Base-by-base conservation (phyloP, 1,140 invertebrate genomes). In the Elymnias hypermnestra region DNA sequence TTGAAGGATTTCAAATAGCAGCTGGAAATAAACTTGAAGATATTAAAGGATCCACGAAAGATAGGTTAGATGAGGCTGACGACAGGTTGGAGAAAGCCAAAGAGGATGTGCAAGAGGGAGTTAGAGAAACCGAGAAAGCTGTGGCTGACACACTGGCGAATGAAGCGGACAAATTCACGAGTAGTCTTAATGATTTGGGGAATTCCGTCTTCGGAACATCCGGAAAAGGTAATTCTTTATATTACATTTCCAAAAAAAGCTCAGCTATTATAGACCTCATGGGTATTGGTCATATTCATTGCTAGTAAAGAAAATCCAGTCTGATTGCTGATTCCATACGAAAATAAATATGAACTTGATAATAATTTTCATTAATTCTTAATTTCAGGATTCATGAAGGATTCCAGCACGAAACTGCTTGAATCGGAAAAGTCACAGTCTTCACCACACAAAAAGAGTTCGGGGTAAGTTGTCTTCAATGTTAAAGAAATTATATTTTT, bases 391-490 rank as follows among this genome's bases (percentile, higher is more conserved):
- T 75, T 75, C 53, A 77, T 77, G 70, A 84, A 84, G 53, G 78
- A 82, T 71, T 78, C 81, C 19, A 82, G 67, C 58, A 63, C 72
- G 29, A 83, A 85, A 57, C 57, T 84, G 49, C 57, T 84, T 60
- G 78, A 83, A 43, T 78, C 81, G 2, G 81, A 84, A 50, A 83
- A 81, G 48, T 56, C 72, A 42, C 78, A 84, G 17, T 68, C 76
- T 2, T 78, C 81, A 22, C 76, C 76, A 29, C 78, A 84, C 58
- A 84, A 84, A 57, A 84, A 84, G 53, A 62, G 71, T 50, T 84
- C 81, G 15, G 81, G 81, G 81, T 84, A 66, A 57, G 69, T 65
- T 37, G 19, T 2, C 8, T 28, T 9, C 14, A 44, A 7, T 28
- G 8, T 23, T n/a, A n/a, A n/a, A n/a, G n/a, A n/a, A n/a, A n/a